Percentiles rank a stretch among this genome's conserved stretches.
phyloP scores from a whole-genome alignment of 2,797 vertebrate genomes.

The Gymnothorax reevesii region DNA sequence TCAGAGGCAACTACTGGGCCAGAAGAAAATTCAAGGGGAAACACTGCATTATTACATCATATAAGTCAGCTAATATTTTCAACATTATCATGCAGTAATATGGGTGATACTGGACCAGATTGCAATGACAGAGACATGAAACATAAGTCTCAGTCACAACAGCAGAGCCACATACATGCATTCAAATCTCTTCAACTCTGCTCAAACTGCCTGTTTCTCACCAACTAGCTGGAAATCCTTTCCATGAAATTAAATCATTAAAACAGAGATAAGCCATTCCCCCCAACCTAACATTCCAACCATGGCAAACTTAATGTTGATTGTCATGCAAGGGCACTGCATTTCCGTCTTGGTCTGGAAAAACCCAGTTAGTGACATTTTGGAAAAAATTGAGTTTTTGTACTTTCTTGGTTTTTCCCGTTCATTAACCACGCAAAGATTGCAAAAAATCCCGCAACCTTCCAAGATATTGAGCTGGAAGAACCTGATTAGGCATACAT shows the following conservation, averaged over 20 bases:
- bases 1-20: too few relatives aligned
- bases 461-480: too few relatives aligned
- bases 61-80: background rate
- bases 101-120: background rate
- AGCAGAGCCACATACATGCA: background rate
- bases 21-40: too few relatives aligned
- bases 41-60: too few relatives aligned
- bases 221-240: background rate
- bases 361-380: too few relatives aligned
- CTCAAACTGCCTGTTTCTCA: background rate
- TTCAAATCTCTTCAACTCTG: background rate
- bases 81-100: background rate
- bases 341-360: background rate
- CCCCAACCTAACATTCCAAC: background rate
- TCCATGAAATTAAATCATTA: background rate
- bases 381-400: too few relatives aligned
- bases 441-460: too few relatives aligned
- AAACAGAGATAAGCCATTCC: slow-evolving; percentile 13
- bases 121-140: background rate
- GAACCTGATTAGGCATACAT: too few relatives aligned
- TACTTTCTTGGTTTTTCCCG: too few relatives aligned
- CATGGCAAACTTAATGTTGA: background rate
- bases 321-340: background rate
- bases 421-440: too few relatives aligned
- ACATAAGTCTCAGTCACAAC: background rate